Percentiles rank a stretch among this genome's conserved stretches.
Evolutionary conservation across 2,113 vertebrate species (phyloP).

Genomic region (Mirounga angustirostris): DNA sequence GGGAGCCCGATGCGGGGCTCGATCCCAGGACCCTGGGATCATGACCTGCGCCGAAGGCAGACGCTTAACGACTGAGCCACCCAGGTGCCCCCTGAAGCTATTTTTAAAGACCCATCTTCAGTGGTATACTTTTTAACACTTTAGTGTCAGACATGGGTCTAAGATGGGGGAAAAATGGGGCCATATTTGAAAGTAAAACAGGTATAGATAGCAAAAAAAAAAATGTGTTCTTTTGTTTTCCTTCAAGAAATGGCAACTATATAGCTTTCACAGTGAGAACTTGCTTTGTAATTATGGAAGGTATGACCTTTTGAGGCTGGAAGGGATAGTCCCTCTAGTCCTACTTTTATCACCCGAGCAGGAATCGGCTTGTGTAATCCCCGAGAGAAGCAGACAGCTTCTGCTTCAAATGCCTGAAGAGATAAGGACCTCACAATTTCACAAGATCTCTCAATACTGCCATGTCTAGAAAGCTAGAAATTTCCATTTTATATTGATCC

Average conservation of each 20-base stretch:
- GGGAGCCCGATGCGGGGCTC: too few relatives aligned
- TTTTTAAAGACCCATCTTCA: constrained; percentile 47
- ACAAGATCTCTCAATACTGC: not conserved
- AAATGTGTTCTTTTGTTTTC: not conserved
- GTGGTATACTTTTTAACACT: not conserved
- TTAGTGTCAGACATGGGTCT: not conserved
- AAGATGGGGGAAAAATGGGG: not conserved
- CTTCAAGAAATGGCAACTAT: not conserved
- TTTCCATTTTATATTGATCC: not conserved
- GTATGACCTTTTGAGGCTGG: not conserved
- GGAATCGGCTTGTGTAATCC: not conserved
- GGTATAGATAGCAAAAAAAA: not conserved
- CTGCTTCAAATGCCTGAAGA: not conserved
- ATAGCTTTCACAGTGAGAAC: not conserved
- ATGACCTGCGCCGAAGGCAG: too few relatives aligned
- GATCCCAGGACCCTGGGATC: too few relatives aligned
- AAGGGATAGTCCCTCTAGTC: not conserved
- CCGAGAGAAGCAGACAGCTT: not conserved
- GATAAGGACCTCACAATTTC: not conserved
- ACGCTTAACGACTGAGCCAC: too few relatives aligned
- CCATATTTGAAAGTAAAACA: not conserved
- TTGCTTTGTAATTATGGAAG: not conserved
- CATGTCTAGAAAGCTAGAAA: not conserved
- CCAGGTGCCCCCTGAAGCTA: not conserved
- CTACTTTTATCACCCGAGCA: not conserved